These are phyloP conservation scores for Otocyon megalotis DNA, from an alignment of 2,113 vertebrate species.

Conservation along the genomic window DNA sequence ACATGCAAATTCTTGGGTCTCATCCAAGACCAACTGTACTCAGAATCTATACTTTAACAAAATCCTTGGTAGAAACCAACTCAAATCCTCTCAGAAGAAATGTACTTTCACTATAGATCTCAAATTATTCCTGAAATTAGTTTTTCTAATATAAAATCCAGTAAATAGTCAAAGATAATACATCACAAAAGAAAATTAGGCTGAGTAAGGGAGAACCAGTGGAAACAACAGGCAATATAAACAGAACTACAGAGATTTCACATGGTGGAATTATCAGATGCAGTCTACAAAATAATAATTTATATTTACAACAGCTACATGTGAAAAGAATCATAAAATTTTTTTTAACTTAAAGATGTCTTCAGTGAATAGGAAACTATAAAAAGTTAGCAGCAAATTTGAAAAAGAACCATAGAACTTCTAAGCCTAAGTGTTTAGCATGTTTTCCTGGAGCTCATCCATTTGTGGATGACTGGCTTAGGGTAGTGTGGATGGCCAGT, in stretches of 20 bases:
- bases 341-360: background rate
- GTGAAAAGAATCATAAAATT: background rate
- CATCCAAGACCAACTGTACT: background rate
- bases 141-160: background rate
- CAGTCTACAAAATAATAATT: background rate
- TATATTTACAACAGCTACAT: background rate
- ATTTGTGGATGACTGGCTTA: background rate
- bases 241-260: conserved; percentile 12
- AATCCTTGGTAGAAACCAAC: background rate
- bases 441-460: conserved; percentile 3
- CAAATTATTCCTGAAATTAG: conserved; percentile 10
- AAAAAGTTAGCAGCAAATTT: background rate
- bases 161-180: conserved; percentile 13
- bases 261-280: background rate
- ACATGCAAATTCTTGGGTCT: background rate
- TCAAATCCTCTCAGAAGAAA: background rate
- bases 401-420: conserved; percentile 15
- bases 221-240: conserved; percentile 40
- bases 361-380: background rate
- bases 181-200: background rate
- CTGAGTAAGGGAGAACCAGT: background rate
- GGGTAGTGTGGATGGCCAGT: background rate
- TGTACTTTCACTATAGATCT: background rate
- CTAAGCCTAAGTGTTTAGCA: background rate
- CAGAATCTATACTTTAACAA: background rate